phyloP scores from a whole-genome alignment of 2,113 vertebrate species.

The Nibea coibor region DNA sequence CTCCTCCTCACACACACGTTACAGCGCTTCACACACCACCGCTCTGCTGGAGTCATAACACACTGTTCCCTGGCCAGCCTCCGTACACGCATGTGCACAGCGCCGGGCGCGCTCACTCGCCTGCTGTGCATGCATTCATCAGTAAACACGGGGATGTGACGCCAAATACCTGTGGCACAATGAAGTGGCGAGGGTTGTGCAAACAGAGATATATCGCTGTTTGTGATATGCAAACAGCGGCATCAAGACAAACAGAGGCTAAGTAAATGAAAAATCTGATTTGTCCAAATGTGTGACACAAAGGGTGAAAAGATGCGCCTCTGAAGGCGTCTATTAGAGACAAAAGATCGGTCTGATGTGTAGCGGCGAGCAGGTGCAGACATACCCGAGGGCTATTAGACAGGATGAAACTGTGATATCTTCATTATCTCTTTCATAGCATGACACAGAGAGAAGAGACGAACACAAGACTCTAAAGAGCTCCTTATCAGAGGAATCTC shows the following conservation, averaged over 20 bases:
- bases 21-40: constrained; percentile 58
- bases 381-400: constrained; percentile 56
- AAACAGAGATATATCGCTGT: constrained; percentile 29
- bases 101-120: background rate
- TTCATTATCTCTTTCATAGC: constrained; percentile 67
- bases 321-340: constrained; percentile 40
- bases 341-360: constrained; percentile 41
- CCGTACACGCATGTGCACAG: constrained; percentile 14
- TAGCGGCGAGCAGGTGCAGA: constrained; percentile 64
- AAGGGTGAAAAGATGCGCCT: constrained; percentile 31
- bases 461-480: constrained; percentile 61
- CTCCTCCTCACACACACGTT: constrained; percentile 61
- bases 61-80: constrained; percentile 48
- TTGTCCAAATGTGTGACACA: background rate
- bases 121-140: constrained; percentile 34
- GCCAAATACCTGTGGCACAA: constrained; percentile 55
- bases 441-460: constrained; percentile 61
- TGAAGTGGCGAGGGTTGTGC: background rate
- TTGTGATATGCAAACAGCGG: background rate
- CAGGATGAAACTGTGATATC: constrained; percentile 57
- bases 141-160: constrained; percentile 26
- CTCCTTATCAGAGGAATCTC: constrained; percentile 67
- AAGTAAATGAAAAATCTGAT: background rate
- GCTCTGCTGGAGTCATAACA: constrained; percentile 59
- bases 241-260: constrained; percentile 3